A percentile compares a stretch with the other conserved stretches of the same genome.
Conservation (phyloP, 2,888 invertebrate species). For the Brachylomia viminalis region DNA sequence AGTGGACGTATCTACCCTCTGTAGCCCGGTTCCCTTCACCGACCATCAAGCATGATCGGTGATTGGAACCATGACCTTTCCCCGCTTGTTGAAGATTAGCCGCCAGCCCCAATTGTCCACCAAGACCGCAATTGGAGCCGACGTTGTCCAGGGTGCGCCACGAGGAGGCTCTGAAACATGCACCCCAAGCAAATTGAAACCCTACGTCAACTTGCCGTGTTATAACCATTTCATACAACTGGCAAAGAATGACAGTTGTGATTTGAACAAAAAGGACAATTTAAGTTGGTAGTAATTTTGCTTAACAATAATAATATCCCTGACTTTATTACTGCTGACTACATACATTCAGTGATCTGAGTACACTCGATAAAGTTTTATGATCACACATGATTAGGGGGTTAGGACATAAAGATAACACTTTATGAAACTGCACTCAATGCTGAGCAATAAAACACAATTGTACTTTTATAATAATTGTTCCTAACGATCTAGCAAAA, state of each 20-base stretch:
- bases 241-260: not conserved
- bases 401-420: constrained; percentile 18
- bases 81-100: too few relatives aligned
- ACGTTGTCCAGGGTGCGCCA: too few relatives aligned
- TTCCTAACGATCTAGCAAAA: not conserved
- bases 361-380: constrained; percentile 14
- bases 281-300: not conserved
- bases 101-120: too few relatives aligned
- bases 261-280: not conserved
- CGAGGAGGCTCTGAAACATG: too few relatives aligned
- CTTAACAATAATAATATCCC: not conserved
- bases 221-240: not conserved
- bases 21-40: too few relatives aligned
- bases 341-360: not conserved
- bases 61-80: too few relatives aligned
- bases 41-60: too few relatives aligned
- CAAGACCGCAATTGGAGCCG: too few relatives aligned
- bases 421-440: constrained; percentile 3
- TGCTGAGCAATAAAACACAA: not conserved
- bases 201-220: not conserved
- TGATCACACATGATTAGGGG: not conserved
- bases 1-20: too few relatives aligned
- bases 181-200: not conserved
- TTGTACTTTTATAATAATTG: not conserved
- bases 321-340: not conserved